Evolutionary conservation across 2,888 invertebrate species (phyloP).

Genomic region (Acronicta aceris): DNA sequence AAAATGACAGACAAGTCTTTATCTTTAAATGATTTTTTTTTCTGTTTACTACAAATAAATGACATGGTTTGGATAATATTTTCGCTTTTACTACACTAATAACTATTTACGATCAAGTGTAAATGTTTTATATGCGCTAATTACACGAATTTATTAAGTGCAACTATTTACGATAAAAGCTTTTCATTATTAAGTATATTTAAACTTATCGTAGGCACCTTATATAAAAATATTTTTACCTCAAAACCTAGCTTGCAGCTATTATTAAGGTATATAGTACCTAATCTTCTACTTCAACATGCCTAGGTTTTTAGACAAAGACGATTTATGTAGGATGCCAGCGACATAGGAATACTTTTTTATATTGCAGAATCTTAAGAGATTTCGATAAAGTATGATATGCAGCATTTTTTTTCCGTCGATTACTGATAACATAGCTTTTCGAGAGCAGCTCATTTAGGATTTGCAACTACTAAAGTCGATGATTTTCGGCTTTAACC

Average conservation of each 20-base stretch:
- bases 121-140: slow-evolving; percentile 12
- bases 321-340: slow-evolving; percentile 20
- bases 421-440: slow-evolving; percentile 14
- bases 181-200: slow-evolving; percentile 1
- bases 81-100: slow-evolving; percentile 7
- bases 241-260: slow-evolving; percentile 12
- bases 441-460: slow-evolving; percentile 24
- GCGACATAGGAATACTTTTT: slow-evolving; percentile 7
- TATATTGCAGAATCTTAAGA: slow-evolving; percentile 6
- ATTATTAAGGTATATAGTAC: slow-evolving; percentile 1
- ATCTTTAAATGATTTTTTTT: no score
- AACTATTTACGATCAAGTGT: not conserved
- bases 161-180: slow-evolving; percentile 7
- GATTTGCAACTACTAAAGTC: slow-evolving; percentile 3
- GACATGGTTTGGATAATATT: slow-evolving; percentile 9
- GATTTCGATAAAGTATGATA: slow-evolving; percentile 14
- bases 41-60: slow-evolving; percentile 1
- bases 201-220: slow-evolving; percentile 9
- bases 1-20: slow-evolving; percentile 2
- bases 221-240: slow-evolving; percentile 25
- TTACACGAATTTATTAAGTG: slow-evolving; percentile 24
- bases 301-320: slow-evolving; percentile 23
- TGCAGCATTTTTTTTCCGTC: slow-evolving; percentile 8
- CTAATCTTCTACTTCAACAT: slow-evolving; percentile 7
- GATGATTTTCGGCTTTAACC: slow-evolving; percentile 17